These are phyloP conservation scores for Cepphus grylle DNA, from an alignment of 2,113 vertebrate species.

Conservation along the genomic window DNA sequence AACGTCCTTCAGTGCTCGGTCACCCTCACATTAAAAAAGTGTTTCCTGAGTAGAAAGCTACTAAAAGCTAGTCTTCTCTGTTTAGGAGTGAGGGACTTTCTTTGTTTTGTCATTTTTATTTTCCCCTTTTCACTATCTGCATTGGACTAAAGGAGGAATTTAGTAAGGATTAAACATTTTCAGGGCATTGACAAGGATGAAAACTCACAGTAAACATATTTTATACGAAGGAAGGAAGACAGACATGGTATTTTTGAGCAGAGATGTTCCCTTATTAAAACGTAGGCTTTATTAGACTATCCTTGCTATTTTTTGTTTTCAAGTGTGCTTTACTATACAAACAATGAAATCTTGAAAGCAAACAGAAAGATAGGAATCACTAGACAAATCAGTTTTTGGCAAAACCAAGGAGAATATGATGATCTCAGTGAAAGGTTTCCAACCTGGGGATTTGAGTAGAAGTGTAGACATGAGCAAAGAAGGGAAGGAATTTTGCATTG, in stretches of 20 bases:
- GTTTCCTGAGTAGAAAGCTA: background rate
- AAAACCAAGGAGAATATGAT: background rate
- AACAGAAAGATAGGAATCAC: background rate
- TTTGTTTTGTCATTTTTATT: background rate
- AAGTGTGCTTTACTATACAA: background rate
- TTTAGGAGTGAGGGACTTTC: background rate
- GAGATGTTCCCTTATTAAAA: background rate
- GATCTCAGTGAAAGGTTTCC: background rate
- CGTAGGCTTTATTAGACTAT: background rate
- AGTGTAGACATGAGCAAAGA: background rate
- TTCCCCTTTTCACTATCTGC: background rate
- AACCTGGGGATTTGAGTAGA: background rate
- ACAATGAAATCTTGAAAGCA: background rate
- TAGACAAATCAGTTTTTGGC: background rate
- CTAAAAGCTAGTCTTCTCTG: background rate
- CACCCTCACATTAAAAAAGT: background rate
- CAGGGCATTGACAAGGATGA: background rate
- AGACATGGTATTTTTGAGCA: background rate
- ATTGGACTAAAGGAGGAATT: background rate
- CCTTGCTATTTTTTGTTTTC: background rate
- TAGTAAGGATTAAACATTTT: background rate
- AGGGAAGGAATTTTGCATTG: background rate
- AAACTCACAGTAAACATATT: background rate
- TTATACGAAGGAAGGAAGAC: background rate
- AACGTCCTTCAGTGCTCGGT: background rate